These are phyloP conservation scores for Drosophila kohkoa DNA, from an alignment of 1,140 invertebrate species.

Conservation along the genomic window DNA sequence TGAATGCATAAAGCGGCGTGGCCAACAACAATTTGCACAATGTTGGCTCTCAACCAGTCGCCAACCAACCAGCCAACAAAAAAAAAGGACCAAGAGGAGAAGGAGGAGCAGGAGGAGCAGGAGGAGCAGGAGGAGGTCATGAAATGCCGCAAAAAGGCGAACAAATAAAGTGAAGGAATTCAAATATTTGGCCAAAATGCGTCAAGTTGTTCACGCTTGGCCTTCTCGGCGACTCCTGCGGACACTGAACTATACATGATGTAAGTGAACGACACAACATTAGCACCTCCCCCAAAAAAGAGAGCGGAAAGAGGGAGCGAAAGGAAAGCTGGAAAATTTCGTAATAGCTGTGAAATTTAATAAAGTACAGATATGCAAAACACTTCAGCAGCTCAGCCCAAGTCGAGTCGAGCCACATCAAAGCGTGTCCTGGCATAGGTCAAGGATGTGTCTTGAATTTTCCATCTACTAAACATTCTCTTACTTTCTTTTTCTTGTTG, in stretches of 20 bases:
- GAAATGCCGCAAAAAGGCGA: constrained; percentile 45
- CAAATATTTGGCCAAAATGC: constrained; percentile 79
- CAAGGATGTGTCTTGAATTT: constrained; percentile 42
- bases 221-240: constrained; percentile 16
- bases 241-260: constrained; percentile 21
- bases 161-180: constrained; percentile 53
- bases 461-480: not conserved
- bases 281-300: constrained; percentile 9
- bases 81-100: not conserved
- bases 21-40: constrained; percentile 44
- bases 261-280: constrained; percentile 31
- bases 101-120: not conserved
- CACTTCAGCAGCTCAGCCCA: not conserved
- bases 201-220: constrained; percentile 53
- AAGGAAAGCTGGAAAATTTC: constrained; percentile 31
- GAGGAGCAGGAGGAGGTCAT: not conserved
- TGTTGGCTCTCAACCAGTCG: not conserved
- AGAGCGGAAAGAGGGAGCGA: not conserved
- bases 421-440: constrained; percentile 53
- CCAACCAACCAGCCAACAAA: not conserved
- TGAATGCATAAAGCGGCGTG: constrained; percentile 43
- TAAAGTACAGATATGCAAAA: constrained; percentile 60
- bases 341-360: constrained; percentile 64
- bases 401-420: constrained; percentile 61
- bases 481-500: constrained; percentile 8